Percentiles rank a stretch among this genome's conserved stretches.
These are phyloP conservation scores for Sebastolobus alascanus DNA, from an alignment of 2,797 vertebrate genomes.

Conservation along the genomic window DNA sequence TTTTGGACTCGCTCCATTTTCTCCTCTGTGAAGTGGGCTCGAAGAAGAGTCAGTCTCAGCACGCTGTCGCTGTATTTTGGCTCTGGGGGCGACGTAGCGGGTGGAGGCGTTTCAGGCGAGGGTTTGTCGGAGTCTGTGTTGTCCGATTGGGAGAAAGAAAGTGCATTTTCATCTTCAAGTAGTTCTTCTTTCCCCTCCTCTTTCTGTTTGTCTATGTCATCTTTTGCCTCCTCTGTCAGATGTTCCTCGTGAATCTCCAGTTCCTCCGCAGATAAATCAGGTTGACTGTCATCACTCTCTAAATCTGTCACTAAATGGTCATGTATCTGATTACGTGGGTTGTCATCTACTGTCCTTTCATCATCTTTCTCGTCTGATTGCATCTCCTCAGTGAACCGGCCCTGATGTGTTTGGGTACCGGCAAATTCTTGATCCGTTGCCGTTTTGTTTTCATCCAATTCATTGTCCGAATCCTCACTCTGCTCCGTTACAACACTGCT, in stretches of 20 bases:
- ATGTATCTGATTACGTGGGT: neutral
- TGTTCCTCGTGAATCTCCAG: conserved; percentile 26
- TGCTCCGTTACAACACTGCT: conserved; percentile 8
- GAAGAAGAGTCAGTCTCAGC: conserved; percentile 84
- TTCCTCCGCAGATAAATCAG: conserved; percentile 32
- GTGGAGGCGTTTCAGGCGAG: conserved; percentile 8
- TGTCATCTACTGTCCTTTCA: neutral
- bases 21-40: conserved; percentile 87
- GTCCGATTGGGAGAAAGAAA: conserved; percentile 46
- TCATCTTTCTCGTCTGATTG: conserved; percentile 18
- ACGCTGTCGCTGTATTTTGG: conserved; percentile 82
- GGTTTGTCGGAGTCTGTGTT: conserved; percentile 16
- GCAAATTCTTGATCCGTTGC: neutral
- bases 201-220: conserved; percentile 23
- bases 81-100: conserved; percentile 31
- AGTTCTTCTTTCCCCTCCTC: conserved; percentile 78
- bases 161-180: conserved; percentile 95
- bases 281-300: conserved; percentile 36
- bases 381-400: conserved; percentile 1
- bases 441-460: conserved; percentile 40
- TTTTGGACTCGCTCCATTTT: conserved; percentile 82
- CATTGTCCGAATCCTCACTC: conserved; percentile 1
- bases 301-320: conserved; percentile 21
- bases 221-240: conserved; percentile 43
- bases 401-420: neutral